phyloP scores from a whole-genome alignment of 2,797 vertebrate species.

The Gymnothorax reevesii region DNA sequence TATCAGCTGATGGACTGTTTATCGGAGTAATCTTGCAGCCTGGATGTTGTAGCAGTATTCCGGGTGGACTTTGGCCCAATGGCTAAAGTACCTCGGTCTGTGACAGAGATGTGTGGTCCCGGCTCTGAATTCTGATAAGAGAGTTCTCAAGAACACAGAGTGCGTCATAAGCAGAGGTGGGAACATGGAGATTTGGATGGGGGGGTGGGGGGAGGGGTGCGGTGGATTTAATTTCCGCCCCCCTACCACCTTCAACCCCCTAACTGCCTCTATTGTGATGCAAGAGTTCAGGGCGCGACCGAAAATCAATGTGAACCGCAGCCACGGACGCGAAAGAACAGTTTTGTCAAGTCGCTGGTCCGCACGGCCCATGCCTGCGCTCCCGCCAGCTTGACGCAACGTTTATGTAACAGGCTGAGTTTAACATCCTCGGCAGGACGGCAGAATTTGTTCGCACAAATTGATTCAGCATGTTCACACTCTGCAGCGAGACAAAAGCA shows the following conservation, averaged over 20 bases:
- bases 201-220: background rate
- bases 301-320: background rate
- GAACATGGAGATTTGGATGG: background rate
- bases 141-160: constrained; percentile 2
- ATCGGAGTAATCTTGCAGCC: constrained; percentile 7
- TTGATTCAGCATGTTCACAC: constrained; percentile 5
- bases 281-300: constrained; percentile 4
- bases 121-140: constrained; percentile 45
- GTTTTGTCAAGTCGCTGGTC: background rate
- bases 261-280: background rate
- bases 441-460: background rate
- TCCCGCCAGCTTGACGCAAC: background rate
- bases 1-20: background rate
- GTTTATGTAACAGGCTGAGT: background rate
- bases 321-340: background rate
- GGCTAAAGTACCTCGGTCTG: constrained; percentile 47
- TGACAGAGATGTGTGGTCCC: constrained; percentile 35
- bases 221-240: background rate
- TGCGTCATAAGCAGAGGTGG: constrained; percentile 1
- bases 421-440: background rate
- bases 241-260: background rate
- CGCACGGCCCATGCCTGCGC: background rate
- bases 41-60: background rate
- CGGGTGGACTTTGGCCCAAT: constrained; percentile 46
- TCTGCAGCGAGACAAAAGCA: background rate